Conservation (phyloP, 1,140 invertebrate genomes). For the Drosophila gunungcola region DNA sequence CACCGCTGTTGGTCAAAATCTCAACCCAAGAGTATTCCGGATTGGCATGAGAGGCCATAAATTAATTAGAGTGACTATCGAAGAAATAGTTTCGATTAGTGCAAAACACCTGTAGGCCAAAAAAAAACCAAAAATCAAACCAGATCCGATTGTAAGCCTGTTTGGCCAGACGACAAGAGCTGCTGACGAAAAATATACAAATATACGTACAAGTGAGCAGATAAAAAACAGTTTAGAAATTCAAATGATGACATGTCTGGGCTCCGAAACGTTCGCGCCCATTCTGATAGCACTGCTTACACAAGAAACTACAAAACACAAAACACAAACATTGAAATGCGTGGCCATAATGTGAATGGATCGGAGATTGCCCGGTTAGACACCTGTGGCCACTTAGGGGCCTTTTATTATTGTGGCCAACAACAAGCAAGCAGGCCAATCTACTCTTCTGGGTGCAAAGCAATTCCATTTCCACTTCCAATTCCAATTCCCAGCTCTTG, state of each 20-base stretch:
- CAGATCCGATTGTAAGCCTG: slow-evolving; percentile 66
- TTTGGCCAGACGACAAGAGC: slow-evolving; percentile 58
- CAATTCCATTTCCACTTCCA: slow-evolving; percentile 51
- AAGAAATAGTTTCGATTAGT: slow-evolving; percentile 70
- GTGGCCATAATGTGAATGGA: slow-evolving; percentile 56
- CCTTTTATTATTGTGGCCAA: slow-evolving; percentile 8
- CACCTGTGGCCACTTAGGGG: slow-evolving; percentile 57
- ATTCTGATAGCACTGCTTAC: slow-evolving; percentile 47
- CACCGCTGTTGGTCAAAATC: slow-evolving; percentile 16
- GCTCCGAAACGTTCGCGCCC: slow-evolving; percentile 48
- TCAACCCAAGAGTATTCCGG: slow-evolving; percentile 31
- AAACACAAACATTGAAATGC: slow-evolving; percentile 16
- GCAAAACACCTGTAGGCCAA: slow-evolving; percentile 79
- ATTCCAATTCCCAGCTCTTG: slow-evolving; percentile 37
- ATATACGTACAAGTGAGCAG: slow-evolving; percentile 31
- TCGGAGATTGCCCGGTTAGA: slow-evolving; percentile 40
- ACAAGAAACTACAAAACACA: slow-evolving; percentile 3
- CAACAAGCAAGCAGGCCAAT: slow-evolving; percentile 8
- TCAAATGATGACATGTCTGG: slow-evolving; percentile 70
- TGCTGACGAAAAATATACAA: slow-evolving; percentile 28
- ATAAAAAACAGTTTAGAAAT: slow-evolving; percentile 83
- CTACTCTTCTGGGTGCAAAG: slow-evolving; percentile 60
- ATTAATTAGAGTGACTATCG: slow-evolving; percentile 78
- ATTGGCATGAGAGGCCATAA: slow-evolving; percentile 59
- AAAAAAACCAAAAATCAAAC: slow-evolving; percentile 35